phyloP scores from a whole-genome alignment of 2,113 vertebrate genomes.

The Trematocara variabile region DNA sequence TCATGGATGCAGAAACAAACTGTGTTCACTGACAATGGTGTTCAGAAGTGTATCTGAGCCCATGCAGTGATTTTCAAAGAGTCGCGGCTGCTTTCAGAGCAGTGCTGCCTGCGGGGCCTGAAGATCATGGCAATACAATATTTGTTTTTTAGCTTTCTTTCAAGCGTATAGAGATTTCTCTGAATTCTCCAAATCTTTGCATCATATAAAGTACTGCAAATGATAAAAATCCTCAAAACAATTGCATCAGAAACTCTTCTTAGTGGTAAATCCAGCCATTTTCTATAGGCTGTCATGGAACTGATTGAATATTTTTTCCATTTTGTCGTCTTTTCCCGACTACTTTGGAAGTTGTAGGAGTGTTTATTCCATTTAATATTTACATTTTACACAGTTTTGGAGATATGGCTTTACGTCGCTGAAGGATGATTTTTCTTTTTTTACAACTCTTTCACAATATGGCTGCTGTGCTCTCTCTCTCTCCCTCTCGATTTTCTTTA shows the following conservation, averaged over 20 bases:
- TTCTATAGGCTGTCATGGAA: not conserved
- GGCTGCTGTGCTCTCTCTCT: not conserved
- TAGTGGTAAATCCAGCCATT: not conserved
- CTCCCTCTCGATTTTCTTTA: not conserved
- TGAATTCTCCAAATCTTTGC: not conserved
- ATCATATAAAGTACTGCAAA: not conserved
- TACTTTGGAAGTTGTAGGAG: not conserved
- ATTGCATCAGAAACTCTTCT: not conserved
- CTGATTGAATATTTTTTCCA: not conserved
- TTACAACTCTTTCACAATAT: not conserved
- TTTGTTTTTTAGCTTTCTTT: not conserved
- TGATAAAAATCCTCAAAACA: not conserved
- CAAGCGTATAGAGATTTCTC: not conserved
- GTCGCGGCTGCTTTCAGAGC: not conserved
- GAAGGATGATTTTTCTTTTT: not conserved
- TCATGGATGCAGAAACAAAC: not conserved
- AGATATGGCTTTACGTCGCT: not conserved
- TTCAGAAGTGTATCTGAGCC: not conserved
- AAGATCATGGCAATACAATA: not conserved
- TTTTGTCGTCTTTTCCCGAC: not conserved
- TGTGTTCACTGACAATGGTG: not conserved
- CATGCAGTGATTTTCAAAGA: not conserved
- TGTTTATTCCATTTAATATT: not conserved
- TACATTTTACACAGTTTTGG: not conserved
- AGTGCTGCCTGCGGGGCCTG: not conserved